Conservation (phyloP, 2,797 vertebrate species). For the Antrozous pallidus region DNA sequence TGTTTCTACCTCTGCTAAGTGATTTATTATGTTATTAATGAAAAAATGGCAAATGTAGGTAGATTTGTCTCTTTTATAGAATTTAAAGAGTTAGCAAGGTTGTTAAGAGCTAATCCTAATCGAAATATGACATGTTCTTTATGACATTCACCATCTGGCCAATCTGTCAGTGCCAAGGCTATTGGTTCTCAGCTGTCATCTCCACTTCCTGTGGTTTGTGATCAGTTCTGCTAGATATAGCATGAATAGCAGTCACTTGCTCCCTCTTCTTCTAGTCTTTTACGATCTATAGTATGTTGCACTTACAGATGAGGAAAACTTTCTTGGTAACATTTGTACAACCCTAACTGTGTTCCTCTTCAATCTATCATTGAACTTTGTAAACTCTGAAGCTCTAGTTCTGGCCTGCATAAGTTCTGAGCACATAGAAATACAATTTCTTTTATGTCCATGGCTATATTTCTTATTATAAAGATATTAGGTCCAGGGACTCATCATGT, state of each 20-base stretch:
- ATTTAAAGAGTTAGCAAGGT: constrained; percentile 45
- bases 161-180: constrained; percentile 21
- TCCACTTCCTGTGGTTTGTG: background rate
- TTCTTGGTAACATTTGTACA: background rate
- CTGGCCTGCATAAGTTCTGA: background rate
- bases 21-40: constrained; percentile 11
- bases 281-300: background rate
- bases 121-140: constrained; percentile 41
- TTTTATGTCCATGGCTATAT: constrained; percentile 1
- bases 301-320: background rate
- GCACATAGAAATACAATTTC: constrained; percentile 39
- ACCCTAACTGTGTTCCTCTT: constrained; percentile 18
- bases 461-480: constrained; percentile 59
- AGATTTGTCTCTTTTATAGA: constrained; percentile 10
- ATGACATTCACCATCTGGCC: constrained; percentile 27
- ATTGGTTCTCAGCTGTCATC: background rate
- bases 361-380: background rate
- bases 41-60: background rate
- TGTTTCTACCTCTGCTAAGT: background rate
- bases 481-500: constrained; percentile 1
- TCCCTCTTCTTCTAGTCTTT: background rate
- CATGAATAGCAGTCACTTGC: background rate
- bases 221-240: background rate
- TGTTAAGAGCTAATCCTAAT: constrained; percentile 52
- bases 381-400: constrained; percentile 2